These are phyloP conservation scores for Neodiprion fabricii DNA, from an alignment of 1,140 invertebrate species.

Conservation along the genomic window DNA sequence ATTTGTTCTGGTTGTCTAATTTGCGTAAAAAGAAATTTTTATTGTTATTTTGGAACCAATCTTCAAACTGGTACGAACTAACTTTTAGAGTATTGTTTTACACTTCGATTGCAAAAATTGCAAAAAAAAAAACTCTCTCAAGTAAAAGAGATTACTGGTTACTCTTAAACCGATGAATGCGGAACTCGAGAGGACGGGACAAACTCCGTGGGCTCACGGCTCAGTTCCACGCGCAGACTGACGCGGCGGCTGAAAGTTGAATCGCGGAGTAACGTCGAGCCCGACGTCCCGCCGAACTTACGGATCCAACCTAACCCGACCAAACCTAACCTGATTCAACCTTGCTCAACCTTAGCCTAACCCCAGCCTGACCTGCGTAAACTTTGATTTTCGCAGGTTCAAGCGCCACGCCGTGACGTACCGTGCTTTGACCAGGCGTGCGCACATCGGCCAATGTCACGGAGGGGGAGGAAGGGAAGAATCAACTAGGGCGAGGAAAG, in stretches of 20 bases:
- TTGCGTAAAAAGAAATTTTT: neutral
- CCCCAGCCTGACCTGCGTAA: no score
- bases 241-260: neutral
- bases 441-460: neutral
- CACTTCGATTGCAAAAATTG: neutral
- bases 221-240: neutral
- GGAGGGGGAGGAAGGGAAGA: neutral
- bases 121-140: no score
- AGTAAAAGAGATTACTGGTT: no score
- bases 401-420: neutral
- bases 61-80: neutral
- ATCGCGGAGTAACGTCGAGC: neutral
- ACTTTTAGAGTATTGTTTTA: neutral
- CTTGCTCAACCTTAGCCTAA: no score
- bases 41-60: neutral
- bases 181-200: neutral
- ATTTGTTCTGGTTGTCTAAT: neutral
- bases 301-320: neutral
- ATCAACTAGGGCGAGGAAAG: no score
- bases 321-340: no score
- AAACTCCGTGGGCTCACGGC: neutral
- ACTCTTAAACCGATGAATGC: neutral
- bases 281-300: neutral
- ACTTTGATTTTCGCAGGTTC: no score
- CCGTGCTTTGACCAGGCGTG: neutral